These are phyloP conservation scores for Drosophila tanythrix DNA, from an alignment of 2,888 invertebrate species.

Conservation along the genomic window DNA sequence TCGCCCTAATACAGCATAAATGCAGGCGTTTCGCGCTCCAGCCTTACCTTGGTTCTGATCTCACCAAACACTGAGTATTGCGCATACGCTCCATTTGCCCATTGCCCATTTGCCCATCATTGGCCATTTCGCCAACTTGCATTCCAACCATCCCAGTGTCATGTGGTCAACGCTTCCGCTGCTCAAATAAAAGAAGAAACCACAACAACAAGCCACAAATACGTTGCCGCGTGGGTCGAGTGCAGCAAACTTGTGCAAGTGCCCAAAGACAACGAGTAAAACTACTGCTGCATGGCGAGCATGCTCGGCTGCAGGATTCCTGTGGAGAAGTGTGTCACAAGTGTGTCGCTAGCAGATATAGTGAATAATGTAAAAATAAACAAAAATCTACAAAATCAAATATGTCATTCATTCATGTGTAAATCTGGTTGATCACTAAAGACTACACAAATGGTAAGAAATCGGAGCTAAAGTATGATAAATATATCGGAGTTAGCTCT, in stretches of 20 bases:
- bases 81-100: constrained; percentile 33
- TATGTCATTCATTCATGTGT: neutral
- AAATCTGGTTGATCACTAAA: neutral
- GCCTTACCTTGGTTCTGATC: constrained; percentile 10
- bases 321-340: neutral
- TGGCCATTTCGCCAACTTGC: neutral
- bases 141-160: constrained; percentile 15
- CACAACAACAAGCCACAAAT: neutral
- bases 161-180: constrained; percentile 41
- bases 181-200: constrained; percentile 9
- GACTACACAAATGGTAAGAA: no score
- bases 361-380: neutral
- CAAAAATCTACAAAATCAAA: neutral
- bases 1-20: constrained; percentile 42
- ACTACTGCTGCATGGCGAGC: neutral
- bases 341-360: neutral
- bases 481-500: neutral
- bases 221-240: constrained; percentile 49
- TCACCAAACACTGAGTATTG: constrained; percentile 2
- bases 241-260: constrained; percentile 49
- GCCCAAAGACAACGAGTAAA: constrained; percentile 35
- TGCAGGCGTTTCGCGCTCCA: constrained; percentile 27
- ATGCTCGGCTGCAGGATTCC: constrained; percentile 11
- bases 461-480: neutral
- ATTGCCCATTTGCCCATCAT: constrained; percentile 4